Base-by-base conservation (phyloP, 2,888 invertebrate genomes). In the Thyatira batis region DNA sequence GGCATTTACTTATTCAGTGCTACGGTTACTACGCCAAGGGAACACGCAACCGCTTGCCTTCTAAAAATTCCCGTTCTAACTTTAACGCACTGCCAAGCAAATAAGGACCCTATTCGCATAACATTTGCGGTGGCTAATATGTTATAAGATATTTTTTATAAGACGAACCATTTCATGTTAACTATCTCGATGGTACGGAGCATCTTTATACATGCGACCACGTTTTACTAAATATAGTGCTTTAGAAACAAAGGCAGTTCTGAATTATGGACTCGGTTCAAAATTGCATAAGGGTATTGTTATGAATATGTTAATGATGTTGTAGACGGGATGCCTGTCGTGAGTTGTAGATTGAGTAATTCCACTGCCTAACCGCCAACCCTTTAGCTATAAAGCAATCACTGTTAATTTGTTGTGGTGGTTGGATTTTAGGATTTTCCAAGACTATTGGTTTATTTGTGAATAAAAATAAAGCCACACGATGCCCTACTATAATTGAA, bases 1-100 rank as follows among this genome's bases (percentile, higher is more conserved):
- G 77, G 80, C 90, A 87, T 91, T 92, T 92, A 90, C 91, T 90
- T 90, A 91, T 90, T 89, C 89, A 91, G 85, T 87, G 82, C 85
- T 84, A 82, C 83, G 78, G 84, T 85, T 86, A 82, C 82, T 83
- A 78, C 80, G 82, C 85, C 71, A 71, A 69, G 63, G 74, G 70
- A 81, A 76, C 87, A 86, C 86, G 85, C 86, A 81, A 86, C 71
- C 68, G 58, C 56, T 67, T 58, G 66, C 67, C 66, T 58, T 66
- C 71, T 71, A 72, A 79, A 70, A 80, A 76, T 68, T 64, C 60
- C 65, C 72, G 76, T 69, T 71, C 67, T 69, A 58, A 67, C 61
- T 50, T 51, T 39, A 39, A 39, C 39, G 52, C 50, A 50, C 13
- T 11, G 39, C 52, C 64, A 62, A 20, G 48, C 57, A 23, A 80